Conservation (phyloP, 2,113 vertebrate genomes). For the Gnathonemus longibarbis region DNA sequence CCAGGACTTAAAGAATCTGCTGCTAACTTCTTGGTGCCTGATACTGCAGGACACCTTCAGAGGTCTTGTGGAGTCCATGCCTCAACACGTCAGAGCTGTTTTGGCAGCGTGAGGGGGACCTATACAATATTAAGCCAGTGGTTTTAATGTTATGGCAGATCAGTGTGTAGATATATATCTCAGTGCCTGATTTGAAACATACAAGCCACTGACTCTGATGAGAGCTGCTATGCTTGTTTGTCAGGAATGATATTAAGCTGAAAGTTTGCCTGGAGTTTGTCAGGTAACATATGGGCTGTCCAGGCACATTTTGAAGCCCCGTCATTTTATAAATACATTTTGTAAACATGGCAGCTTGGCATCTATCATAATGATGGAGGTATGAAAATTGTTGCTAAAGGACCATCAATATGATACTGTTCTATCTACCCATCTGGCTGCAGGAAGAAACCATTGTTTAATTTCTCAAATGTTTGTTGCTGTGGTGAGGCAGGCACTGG, state of each 20-base stretch:
- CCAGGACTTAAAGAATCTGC: neutral
- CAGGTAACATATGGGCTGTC: constrained; percentile 3
- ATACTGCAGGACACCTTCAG: neutral
- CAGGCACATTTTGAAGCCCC: neutral
- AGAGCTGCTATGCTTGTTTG: neutral
- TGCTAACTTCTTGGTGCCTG: neutral
- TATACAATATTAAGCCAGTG: neutral
- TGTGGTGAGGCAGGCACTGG: neutral
- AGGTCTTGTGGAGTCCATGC: neutral
- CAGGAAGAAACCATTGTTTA: neutral
- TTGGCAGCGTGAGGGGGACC: neutral
- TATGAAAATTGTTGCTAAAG: neutral
- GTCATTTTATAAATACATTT: constrained; percentile 1
- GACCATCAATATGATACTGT: neutral
- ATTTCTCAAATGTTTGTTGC: neutral
- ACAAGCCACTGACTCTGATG: neutral
- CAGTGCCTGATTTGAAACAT: neutral
- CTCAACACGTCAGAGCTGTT: neutral
- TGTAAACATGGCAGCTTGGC: constrained; percentile 11
- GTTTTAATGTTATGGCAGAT: neutral
- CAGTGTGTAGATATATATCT: neutral
- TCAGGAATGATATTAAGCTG: constrained; percentile 1
- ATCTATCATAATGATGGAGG: neutral
- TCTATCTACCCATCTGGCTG: neutral
- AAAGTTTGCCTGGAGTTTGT: constrained; percentile 7